Conservation (phyloP, 1,140 invertebrate species). For the Orius insidiosus region DNA sequence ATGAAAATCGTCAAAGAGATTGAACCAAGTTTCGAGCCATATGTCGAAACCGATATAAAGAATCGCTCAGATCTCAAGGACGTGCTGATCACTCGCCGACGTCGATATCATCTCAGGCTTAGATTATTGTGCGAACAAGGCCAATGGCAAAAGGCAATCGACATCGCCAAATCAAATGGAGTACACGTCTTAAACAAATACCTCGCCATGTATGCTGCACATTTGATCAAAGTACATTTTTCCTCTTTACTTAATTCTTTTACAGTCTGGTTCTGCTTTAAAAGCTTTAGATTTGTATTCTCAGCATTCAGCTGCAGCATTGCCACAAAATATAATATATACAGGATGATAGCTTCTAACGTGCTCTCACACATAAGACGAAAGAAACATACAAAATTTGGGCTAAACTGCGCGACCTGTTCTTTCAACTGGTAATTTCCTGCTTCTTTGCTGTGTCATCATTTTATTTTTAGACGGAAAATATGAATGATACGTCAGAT, state of each 20-base stretch:
- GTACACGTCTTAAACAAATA: constrained; percentile 66
- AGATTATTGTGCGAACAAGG: constrained; percentile 76
- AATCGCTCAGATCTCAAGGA: constrained; percentile 56
- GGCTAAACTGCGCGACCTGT: constrained; percentile 31
- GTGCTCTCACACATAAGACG: constrained; percentile 34
- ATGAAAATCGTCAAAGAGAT: constrained; percentile 67
- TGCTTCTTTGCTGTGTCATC: constrained; percentile 16
- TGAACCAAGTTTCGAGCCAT: constrained; percentile 52
- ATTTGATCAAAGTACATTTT: constrained; percentile 47
- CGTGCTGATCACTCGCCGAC: constrained; percentile 66
- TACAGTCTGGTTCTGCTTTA: constrained; percentile 38
- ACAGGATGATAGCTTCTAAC: constrained; percentile 50
- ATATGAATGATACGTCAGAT: constrained; percentile 17
- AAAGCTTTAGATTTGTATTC: constrained; percentile 56
- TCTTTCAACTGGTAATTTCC: too few relatives aligned
- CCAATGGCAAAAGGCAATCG: constrained; percentile 81
- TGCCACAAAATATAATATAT: constrained; percentile 76
- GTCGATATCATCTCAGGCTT: constrained; percentile 66
- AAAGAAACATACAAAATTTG: constrained; percentile 39
- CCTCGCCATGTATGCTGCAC: constrained; percentile 64
- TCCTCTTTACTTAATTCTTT: not conserved
- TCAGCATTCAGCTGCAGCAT: constrained; percentile 58
- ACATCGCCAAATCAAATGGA: constrained; percentile 62
- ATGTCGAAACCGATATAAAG: constrained; percentile 70
- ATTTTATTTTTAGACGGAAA: constrained; percentile 20